A percentile compares a stretch with the other conserved stretches of the same genome.
Conservation (phyloP, 1,140 invertebrate genomes). For the Hypsibius dujardini region DNA sequence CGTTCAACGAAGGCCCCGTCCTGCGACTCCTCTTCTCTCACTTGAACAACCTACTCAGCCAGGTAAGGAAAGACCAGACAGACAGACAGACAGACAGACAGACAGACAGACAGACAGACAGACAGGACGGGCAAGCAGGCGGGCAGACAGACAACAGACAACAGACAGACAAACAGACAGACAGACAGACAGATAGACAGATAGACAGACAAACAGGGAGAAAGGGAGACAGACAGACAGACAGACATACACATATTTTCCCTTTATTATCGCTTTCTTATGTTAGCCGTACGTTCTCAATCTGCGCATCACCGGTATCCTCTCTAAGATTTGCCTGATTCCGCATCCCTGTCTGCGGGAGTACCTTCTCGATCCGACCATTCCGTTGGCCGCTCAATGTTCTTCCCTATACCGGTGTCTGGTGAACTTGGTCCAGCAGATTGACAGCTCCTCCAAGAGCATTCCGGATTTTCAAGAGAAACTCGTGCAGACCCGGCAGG, state of each 20-base stretch:
- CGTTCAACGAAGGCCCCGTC: slow-evolving; percentile 55
- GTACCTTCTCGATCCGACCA: slow-evolving; percentile 51
- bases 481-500: slow-evolving; percentile 43
- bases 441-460: slow-evolving; percentile 36
- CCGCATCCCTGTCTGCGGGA: slow-evolving; percentile 62
- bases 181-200: too few species aligned
- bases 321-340: slow-evolving; percentile 51
- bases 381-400: slow-evolving; percentile 43
- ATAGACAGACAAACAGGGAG: too few species aligned
- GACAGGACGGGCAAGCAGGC: background rate
- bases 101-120: background rate
- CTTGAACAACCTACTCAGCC: slow-evolving; percentile 43
- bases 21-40: slow-evolving; percentile 51
- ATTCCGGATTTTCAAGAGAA: slow-evolving; percentile 42
- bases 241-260: too few species aligned
- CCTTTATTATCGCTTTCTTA: slow-evolving; percentile 15
- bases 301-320: slow-evolving; percentile 53
- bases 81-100: slow-evolving; percentile 24
- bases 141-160: background rate
- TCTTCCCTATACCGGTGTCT: slow-evolving; percentile 36
- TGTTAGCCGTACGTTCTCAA: slow-evolving; percentile 53
- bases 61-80: slow-evolving; percentile 28
- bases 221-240: too few species aligned
- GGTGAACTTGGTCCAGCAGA: slow-evolving; percentile 46
- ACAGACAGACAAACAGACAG: too few species aligned